Evolutionary conservation across 2,113 vertebrate species (phyloP).

Genomic region (Lasiurus cinereus): DNA sequence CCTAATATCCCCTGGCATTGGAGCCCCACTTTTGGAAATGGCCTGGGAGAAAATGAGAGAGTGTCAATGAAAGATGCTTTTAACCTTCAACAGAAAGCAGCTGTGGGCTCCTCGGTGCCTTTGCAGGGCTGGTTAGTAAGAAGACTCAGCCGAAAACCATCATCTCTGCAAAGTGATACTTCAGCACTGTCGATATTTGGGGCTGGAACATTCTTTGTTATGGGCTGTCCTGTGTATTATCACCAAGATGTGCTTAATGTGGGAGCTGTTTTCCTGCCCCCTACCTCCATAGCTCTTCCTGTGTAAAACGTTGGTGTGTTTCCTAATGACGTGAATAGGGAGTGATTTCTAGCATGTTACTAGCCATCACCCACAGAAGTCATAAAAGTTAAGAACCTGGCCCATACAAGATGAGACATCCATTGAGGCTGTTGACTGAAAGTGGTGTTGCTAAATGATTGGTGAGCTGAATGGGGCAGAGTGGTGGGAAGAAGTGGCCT

Average conservation of each 20-base stretch:
- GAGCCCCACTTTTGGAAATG: not conserved
- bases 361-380: not conserved
- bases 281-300: not conserved
- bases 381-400: conserved; percentile 43
- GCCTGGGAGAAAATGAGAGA: not conserved
- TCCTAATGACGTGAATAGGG: conserved; percentile 17
- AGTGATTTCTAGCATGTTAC: conserved; percentile 16
- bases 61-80: not conserved
- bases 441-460: not conserved
- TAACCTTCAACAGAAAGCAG: not conserved
- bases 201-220: no score
- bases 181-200: not conserved
- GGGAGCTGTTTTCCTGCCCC: not conserved
- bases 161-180: not conserved
- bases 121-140: not conserved
- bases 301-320: not conserved
- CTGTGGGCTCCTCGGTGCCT: not conserved
- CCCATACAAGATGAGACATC: not conserved
- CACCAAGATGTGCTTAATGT: not conserved
- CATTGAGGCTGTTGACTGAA: not conserved
- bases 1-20: not conserved
- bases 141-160: not conserved
- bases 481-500: not conserved
- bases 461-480: not conserved
- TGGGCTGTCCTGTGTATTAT: not conserved